These are phyloP conservation scores for Sphaerophoria rueppellii DNA, from an alignment of 2,888 invertebrate species.

Conservation along the genomic window DNA sequence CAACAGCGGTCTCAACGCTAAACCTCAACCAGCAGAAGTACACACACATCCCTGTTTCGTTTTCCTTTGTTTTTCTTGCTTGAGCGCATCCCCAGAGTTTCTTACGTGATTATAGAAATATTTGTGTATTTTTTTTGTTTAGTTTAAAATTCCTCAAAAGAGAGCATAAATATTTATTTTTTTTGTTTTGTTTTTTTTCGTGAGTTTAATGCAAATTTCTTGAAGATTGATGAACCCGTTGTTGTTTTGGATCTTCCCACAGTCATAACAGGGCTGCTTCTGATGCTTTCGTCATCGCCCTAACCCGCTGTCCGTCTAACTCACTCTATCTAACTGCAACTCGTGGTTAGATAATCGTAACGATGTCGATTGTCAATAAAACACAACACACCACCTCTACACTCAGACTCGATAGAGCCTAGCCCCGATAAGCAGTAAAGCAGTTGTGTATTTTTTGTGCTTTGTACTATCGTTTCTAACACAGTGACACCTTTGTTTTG, in stretches of 20 bases:
- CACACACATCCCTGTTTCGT: conserved; percentile 50
- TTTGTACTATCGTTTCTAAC: conserved; percentile 9
- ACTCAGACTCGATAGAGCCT: not conserved
- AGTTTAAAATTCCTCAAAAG: conserved; percentile 47
- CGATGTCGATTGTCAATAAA: conserved; percentile 1
- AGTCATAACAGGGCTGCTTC: conserved; percentile 11
- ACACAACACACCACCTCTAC: not conserved
- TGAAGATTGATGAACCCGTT: conserved; percentile 60
- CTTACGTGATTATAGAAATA: conserved; percentile 67
- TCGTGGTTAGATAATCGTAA: conserved; percentile 47
- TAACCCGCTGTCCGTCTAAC: not conserved
- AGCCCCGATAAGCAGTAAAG: not conserved
- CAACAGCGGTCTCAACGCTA: not conserved
- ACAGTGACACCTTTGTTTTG: conserved; percentile 54
- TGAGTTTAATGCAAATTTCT: not conserved
- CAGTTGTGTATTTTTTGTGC: not conserved
- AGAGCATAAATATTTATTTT: not conserved
- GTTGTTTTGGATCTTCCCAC: conserved; percentile 31
- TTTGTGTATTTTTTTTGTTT: conserved; percentile 38
- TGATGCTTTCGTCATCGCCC: conserved; percentile 9
- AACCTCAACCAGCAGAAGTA: conserved; percentile 1
- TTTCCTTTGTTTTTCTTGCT: conserved; percentile 48
- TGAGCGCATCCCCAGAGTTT: conserved; percentile 40
- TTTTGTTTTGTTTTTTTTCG: too few relatives aligned
- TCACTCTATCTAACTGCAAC: not conserved